Base-by-base conservation (phyloP, 1,140 invertebrate genomes). In the Neoseiulus cucumeris region DNA sequence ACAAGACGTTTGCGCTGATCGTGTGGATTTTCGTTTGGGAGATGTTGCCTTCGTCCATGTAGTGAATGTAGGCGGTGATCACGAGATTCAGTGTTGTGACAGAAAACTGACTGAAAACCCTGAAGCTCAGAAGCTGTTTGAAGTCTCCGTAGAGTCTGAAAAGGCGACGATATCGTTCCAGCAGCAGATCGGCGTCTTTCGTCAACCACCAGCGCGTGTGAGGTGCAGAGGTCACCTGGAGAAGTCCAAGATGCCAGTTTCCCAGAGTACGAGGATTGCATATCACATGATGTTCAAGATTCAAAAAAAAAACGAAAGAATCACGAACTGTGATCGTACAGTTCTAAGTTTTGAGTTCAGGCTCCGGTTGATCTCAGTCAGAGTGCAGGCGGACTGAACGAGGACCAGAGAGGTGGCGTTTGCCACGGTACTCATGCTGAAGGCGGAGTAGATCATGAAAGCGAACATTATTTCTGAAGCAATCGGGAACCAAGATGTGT, bases 301-400 rank as follows among this genome's bases (percentile, higher is more conserved):
- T n/a, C n/a, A n/a, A n/a, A n/a, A n/a, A n/a, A n/a, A n/a, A n/a
- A n/a, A n/a, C n/a, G n/a, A n/a, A n/a, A n/a, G n/a, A n/a, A n/a
- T n/a, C 33, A 9, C 4, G 33, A 39, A 39, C 33, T 39, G 4
- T 39, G 4, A 59, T 59, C 22, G 17, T 25, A 59, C 51, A 12
- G 51, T 25, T 29, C 22, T 17, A 2, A 59, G 33, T 17, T 59
- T 59, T 25, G 14, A 25, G 9, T 59, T 59, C 25, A 59, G 51
- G 22, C 51, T 59, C 51, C 51, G 25, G 51, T 59, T 20, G n/a
- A 59, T 59, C 33, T 59, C 51, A 17, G 51, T 59, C 51, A 59
- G 51, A 25, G 51, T 25, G 22, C 22, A 59, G 12, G 22, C 14
- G 22, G 51, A 59, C 25, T 25, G 51, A 1, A 59, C 51, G 1